A percentile compares a stretch with the other conserved stretches of the same genome.
Conservation (phyloP, 2,797 vertebrate genomes). For the Heliangelus exortis region DNA sequence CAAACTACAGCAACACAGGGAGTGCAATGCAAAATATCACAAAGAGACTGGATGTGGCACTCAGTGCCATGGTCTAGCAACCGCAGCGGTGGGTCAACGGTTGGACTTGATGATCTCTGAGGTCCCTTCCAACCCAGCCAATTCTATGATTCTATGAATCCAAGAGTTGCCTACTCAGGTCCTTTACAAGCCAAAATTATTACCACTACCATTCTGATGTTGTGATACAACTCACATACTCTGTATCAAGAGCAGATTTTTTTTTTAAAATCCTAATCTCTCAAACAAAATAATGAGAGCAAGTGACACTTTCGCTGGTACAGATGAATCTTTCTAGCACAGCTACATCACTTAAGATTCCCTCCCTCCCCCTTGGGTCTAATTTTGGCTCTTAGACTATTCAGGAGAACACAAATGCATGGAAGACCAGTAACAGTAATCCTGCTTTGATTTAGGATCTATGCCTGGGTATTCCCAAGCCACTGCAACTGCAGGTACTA, state of each 20-base stretch:
- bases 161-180: neutral
- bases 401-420: neutral
- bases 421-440: fast-evolving
- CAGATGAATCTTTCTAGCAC: neutral
- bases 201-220: neutral
- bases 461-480: neutral
- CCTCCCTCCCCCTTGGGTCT: neutral
- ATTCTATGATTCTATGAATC: too few species aligned
- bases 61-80: too few species aligned
- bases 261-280: neutral
- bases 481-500: neutral
- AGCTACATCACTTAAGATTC: neutral
- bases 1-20: neutral
- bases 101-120: too few species aligned
- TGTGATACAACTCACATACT: neutral
- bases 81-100: too few species aligned
- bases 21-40: neutral
- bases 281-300: neutral
- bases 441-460: neutral
- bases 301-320: neutral
- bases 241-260: neutral
- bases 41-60: too few species aligned
- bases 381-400: neutral
- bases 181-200: neutral
- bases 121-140: too few species aligned